Conservation (phyloP, 2,113 vertebrate genomes). For the Cnemophilus loriae region DNA sequence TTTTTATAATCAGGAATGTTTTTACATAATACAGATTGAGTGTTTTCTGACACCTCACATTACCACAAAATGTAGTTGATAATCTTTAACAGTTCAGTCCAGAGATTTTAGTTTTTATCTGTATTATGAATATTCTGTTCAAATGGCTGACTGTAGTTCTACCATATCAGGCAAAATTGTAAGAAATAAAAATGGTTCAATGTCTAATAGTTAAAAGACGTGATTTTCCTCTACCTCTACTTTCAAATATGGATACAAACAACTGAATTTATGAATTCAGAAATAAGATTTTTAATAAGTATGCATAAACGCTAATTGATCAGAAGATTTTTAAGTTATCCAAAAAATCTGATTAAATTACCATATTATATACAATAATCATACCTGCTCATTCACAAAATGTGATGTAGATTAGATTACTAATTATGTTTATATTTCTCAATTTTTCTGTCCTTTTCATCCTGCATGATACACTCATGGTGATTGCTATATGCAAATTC, state of each 20-base stretch:
- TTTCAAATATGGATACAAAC: neutral
- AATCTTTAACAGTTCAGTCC: neutral
- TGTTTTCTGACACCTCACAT: neutral
- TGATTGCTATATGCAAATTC: slow-evolving; percentile 24
- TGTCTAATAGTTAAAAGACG: neutral
- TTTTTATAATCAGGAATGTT: neutral
- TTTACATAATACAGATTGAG: neutral
- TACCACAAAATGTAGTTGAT: neutral
- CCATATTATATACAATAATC: slow-evolving; percentile 2
- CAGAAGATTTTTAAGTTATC: neutral
- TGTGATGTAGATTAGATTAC: neutral
- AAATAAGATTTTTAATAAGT: neutral
- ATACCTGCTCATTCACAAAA: slow-evolving; percentile 17
- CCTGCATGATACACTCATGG: neutral
- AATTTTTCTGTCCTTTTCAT: slow-evolving; percentile 8
- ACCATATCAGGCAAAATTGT: neutral
- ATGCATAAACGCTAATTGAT: neutral
- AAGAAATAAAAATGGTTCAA: neutral
- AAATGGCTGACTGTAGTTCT: neutral
- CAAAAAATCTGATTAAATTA: slow-evolving; percentile 21
- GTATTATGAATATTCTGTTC: neutral
- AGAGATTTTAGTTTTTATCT: neutral
- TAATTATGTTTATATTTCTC: slow-evolving; percentile 27
- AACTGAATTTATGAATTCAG: neutral
- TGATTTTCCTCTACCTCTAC: neutral